Evolutionary conservation across 2,797 vertebrate species (phyloP).

Genomic region (Zenarchopterus dispar): DNA sequence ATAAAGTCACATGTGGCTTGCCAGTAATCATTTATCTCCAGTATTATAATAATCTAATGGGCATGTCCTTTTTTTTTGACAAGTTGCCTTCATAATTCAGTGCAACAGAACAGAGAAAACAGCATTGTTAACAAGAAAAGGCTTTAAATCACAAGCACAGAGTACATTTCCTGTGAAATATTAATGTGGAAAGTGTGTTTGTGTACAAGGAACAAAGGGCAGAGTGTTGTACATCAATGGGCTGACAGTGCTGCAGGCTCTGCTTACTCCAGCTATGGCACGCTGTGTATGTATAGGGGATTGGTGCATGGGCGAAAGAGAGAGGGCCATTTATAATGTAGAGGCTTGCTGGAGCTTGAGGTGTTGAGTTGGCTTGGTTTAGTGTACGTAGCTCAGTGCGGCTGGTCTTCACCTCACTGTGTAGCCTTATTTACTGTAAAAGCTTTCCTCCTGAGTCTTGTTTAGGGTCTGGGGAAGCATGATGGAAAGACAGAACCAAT

Average conservation of each 20-base stretch:
- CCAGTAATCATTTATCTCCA: slow-evolving; percentile 77
- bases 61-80: slow-evolving; percentile 74
- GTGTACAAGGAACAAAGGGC: slow-evolving; percentile 83
- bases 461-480: slow-evolving; percentile 53
- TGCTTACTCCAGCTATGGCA: slow-evolving; percentile 77
- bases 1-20: slow-evolving; percentile 67
- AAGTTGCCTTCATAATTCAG: slow-evolving; percentile 79
- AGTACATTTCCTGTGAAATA: slow-evolving; percentile 85
- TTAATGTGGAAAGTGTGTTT: slow-evolving; percentile 86
- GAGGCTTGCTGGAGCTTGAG: slow-evolving; percentile 71
- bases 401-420: slow-evolving; percentile 60
- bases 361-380: slow-evolving; percentile 69
- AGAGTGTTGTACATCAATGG: slow-evolving; percentile 84
- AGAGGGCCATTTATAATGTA: slow-evolving; percentile 83
- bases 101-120: slow-evolving; percentile 77
- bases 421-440: slow-evolving; percentile 75
- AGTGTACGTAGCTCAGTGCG: slow-evolving; percentile 69
- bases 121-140: slow-evolving; percentile 84
- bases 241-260: slow-evolving; percentile 78
- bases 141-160: slow-evolving; percentile 83
- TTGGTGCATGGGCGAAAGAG: slow-evolving; percentile 55
- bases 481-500: slow-evolving; percentile 58
- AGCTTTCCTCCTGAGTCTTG: slow-evolving; percentile 67
- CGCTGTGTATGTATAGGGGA: slow-evolving; percentile 58
- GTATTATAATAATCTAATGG: slow-evolving; percentile 70